phyloP scores from a whole-genome alignment of 1,140 invertebrate species.

The Neoseiulus cucumeris region DNA sequence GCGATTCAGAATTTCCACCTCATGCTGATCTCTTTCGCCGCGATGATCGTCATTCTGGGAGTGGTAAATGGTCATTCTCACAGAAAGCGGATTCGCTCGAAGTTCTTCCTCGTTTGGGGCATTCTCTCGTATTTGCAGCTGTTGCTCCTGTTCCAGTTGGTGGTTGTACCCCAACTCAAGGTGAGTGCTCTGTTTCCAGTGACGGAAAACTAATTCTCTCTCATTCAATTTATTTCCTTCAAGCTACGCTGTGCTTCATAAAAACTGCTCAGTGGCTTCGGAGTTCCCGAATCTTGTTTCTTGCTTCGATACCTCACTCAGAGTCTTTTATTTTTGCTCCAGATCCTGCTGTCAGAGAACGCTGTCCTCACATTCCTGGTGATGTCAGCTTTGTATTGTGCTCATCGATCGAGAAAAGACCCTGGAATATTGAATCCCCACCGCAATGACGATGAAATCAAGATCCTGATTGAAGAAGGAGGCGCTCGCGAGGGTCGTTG shows the following conservation, averaged over 20 bases:
- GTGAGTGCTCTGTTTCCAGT: too few species aligned
- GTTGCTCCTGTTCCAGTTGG: background rate
- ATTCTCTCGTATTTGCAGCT: background rate
- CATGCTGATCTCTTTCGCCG: background rate
- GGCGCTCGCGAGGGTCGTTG: background rate
- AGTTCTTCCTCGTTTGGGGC: conserved; percentile 6
- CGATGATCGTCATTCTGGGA: background rate
- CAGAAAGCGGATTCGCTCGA: background rate
- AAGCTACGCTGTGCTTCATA: background rate
- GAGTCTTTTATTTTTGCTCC: background rate
- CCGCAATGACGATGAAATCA: background rate
- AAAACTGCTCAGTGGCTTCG: background rate
- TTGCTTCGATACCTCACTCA: too few species aligned
- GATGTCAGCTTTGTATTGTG: background rate
- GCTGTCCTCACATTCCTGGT: background rate
- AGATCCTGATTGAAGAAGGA: background rate
- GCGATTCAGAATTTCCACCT: background rate
- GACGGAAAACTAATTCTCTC: background rate
- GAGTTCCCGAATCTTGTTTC: too few species aligned
- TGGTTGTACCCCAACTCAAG: background rate
- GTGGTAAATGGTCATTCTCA: background rate
- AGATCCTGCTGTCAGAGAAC: background rate
- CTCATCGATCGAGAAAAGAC: background rate
- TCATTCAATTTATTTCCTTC: too few species aligned
- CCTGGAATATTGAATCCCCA: conserved; percentile 1